Base-by-base conservation (phyloP, 92 coral and sea anemone genomes). In the Paragorgia papillata region DNA sequence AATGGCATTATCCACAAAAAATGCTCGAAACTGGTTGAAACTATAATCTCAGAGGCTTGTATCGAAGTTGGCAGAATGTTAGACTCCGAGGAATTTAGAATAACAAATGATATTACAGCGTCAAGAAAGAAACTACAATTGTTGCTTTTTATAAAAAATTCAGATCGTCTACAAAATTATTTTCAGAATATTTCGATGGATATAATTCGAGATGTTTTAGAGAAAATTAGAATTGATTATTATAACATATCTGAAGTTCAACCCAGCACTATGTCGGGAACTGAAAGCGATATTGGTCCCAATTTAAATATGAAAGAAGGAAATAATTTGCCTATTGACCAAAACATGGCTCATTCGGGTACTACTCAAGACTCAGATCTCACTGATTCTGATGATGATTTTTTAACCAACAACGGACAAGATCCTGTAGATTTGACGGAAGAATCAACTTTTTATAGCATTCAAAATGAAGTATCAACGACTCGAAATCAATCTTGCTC, bases 221-320 rank as follows among this genome's bases (percentile, higher is more conserved):
- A 71, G n/a, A 35, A 71, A 54, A 14, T 44, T 7, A 48, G 24
- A 30, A 26, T 68, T 18, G 43, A 0, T 2, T 35, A 48, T 9
- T 9, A n/a, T 7, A 9, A 41, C n/a, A 44, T 44, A 8, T 0
- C 54, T 54, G 40, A 39, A 48, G 29, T 35, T 33, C 28, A 68
- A 46, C 37, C 58, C 2, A n/a, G 15, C 33, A 19, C 18, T 21
- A 21, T 0, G 44, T 28, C 40, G 21, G 22, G 18, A 44, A 44
- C 48, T 39, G 41, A 44, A 44, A 68, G 60, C 48, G 75, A 68
- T 68, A 68, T 68, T 68, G 60, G 7, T 14, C 34, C 25, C 7
- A 30, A 35, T 21, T 9, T 14, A 25, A 15, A 30, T 20, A 26
- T 15, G 28, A 20, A 68, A 44, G 39, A 25, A 68, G 75, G 75